Evolutionary conservation across 1,140 invertebrate species (phyloP).

Genomic region (Cyclargus thomasi): DNA sequence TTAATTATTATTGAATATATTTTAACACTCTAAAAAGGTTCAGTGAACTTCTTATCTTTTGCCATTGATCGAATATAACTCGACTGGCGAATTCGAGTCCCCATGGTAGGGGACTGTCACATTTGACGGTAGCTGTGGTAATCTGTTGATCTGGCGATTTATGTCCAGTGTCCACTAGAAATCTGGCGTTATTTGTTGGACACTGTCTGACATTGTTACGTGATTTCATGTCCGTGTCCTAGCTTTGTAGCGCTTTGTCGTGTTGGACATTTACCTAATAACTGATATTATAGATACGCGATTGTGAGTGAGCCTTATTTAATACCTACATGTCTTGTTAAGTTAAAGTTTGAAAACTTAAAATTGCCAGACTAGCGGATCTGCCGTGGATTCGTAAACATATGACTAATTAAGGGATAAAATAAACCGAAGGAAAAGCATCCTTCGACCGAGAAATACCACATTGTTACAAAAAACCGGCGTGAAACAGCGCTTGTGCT

Average conservation of each 20-base stretch:
- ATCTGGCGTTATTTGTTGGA: slow-evolving; percentile 3
- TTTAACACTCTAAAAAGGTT: too few species aligned
- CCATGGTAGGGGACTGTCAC: background rate
- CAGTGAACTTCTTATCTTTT: background rate
- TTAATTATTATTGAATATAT: too few species aligned
- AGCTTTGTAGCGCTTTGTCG: slow-evolving; percentile 4
- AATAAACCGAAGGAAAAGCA: too few species aligned
- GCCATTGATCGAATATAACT: background rate
- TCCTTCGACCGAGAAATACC: too few species aligned
- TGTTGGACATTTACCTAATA: background rate
- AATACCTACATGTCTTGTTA: background rate
- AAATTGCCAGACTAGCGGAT: too few species aligned
- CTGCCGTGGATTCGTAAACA: too few species aligned
- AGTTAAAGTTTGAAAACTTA: too few species aligned
- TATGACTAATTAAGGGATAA: too few species aligned
- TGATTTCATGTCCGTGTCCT: background rate
- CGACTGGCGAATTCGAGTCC: background rate
- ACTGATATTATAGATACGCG: background rate
- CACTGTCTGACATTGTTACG: background rate
- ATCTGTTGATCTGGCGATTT: slow-evolving; percentile 7
- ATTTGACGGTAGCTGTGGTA: background rate
- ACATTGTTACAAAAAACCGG: too few species aligned
- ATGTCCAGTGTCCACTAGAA: background rate
- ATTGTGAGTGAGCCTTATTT: background rate
- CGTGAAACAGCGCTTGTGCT: too few species aligned